These are phyloP conservation scores for Phrynosoma platyrhinos DNA, from an alignment of 2,113 vertebrate species.

Conservation along the genomic window DNA sequence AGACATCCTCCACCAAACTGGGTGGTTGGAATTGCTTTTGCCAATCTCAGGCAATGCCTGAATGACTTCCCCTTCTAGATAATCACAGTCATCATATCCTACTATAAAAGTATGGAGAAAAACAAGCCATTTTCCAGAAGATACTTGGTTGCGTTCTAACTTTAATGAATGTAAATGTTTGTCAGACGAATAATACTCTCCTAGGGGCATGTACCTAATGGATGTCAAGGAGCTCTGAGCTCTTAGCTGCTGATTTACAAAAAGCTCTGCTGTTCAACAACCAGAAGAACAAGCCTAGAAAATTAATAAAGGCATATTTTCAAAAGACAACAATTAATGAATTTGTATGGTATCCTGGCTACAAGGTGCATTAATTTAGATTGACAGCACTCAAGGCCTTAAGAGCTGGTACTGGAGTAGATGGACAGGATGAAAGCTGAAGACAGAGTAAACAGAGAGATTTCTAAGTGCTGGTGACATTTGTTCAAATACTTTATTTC, in stretches of 20 bases:
- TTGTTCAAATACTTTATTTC: slow-evolving; percentile 75
- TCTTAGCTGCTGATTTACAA: slow-evolving; percentile 53
- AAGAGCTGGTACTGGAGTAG: slow-evolving; percentile 57
- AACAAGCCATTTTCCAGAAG: slow-evolving; percentile 16
- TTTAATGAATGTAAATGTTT: background rate
- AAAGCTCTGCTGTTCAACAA: slow-evolving; percentile 57
- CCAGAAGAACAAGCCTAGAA: slow-evolving; percentile 32
- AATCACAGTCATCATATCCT: accelerated
- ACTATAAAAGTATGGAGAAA: background rate
- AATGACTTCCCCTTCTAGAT: background rate
- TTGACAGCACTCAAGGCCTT: slow-evolving; percentile 65
- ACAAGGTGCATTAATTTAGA: slow-evolving; percentile 66
- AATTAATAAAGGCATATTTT: slow-evolving; percentile 59
- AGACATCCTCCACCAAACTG: background rate
- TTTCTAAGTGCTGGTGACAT: slow-evolving; percentile 74
- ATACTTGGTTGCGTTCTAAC: slow-evolving; percentile 16
- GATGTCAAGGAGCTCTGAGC: slow-evolving; percentile 59
- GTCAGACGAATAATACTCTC: background rate
- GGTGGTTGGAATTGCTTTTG: background rate
- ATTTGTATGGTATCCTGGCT: slow-evolving; percentile 57
- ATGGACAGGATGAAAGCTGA: slow-evolving; percentile 60
- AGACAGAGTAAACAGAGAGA: slow-evolving; percentile 66
- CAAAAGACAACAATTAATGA: slow-evolving; percentile 62
- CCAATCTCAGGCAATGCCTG: background rate
- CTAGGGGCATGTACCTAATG: slow-evolving; percentile 56